Percentiles rank a stretch among this genome's conserved stretches.
Conservation (phyloP, 2,797 vertebrate species). For the Strix occidentalis region DNA sequence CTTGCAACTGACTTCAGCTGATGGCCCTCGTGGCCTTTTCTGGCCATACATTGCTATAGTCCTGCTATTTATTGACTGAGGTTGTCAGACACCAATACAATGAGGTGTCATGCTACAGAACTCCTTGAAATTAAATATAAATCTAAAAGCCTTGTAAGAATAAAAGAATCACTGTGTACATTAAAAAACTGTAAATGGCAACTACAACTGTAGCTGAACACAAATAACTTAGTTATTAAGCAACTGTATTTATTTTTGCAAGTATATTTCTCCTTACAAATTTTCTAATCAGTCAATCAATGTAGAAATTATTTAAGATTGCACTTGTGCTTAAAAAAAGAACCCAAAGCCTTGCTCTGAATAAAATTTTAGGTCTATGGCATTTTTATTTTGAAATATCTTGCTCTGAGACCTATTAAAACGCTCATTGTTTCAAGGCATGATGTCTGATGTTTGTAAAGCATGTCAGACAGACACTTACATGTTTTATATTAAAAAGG, state of each 20-base stretch:
- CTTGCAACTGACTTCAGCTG: neutral
- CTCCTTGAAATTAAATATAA: neutral
- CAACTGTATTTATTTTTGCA: neutral
- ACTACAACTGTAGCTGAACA: neutral
- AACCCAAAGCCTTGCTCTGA: neutral
- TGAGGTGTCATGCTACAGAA: neutral
- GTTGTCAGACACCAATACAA: neutral
- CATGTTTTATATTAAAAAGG: constrained; percentile 31
- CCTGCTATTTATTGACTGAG: neutral
- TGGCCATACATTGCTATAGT: neutral
- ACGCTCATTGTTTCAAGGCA: constrained; percentile 14
- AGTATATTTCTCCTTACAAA: neutral
- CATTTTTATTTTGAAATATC: neutral
- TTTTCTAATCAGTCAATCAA: neutral
- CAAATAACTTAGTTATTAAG: neutral
- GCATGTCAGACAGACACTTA: neutral
- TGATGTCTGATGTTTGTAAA: neutral
- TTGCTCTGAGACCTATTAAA: neutral
- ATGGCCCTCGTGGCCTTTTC: neutral
- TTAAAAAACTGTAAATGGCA: neutral
- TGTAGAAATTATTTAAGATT: neutral
- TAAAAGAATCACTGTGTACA: neutral
- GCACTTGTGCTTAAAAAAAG: neutral
- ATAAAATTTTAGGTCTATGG: neutral
- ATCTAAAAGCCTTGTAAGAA: neutral